These are phyloP conservation scores for Pseudotriccus pelzelni DNA, from an alignment of 2,797 vertebrate species.

Conservation along the genomic window DNA sequence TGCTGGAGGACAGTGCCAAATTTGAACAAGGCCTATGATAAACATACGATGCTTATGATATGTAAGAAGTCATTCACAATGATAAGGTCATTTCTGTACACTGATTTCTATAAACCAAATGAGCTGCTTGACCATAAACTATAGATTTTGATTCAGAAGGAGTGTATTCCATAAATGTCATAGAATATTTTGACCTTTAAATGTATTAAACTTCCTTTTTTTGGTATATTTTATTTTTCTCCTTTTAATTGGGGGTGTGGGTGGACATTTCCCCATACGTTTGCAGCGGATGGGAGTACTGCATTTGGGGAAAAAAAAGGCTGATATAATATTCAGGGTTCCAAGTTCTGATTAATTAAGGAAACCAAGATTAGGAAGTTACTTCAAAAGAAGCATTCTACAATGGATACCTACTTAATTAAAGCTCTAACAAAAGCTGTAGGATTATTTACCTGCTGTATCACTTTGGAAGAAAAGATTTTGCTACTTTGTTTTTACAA, in stretches of 20 bases:
- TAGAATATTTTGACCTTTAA: background rate
- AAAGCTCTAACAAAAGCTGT: background rate
- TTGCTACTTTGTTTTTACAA: background rate
- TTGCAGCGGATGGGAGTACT: background rate
- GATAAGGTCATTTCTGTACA: background rate
- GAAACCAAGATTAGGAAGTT: background rate
- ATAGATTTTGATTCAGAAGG: background rate
- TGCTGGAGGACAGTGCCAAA: background rate
- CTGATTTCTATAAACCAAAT: background rate
- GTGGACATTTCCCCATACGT: background rate
- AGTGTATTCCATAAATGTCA: background rate
- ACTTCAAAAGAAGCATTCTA: background rate
- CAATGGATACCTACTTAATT: background rate
- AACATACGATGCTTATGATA: background rate
- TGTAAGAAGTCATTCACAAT: background rate
- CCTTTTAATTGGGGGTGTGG: accelerated
- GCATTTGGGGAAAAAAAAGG: background rate
- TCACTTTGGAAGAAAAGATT: background rate
- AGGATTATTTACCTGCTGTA: background rate
- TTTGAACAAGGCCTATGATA: background rate
- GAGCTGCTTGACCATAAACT: background rate
- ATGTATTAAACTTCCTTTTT: background rate
- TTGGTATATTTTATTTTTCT: background rate
- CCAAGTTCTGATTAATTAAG: background rate
- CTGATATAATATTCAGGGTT: background rate